Base-by-base conservation (phyloP, 2,113 vertebrate genomes). In the Toxostoma redivivum region DNA sequence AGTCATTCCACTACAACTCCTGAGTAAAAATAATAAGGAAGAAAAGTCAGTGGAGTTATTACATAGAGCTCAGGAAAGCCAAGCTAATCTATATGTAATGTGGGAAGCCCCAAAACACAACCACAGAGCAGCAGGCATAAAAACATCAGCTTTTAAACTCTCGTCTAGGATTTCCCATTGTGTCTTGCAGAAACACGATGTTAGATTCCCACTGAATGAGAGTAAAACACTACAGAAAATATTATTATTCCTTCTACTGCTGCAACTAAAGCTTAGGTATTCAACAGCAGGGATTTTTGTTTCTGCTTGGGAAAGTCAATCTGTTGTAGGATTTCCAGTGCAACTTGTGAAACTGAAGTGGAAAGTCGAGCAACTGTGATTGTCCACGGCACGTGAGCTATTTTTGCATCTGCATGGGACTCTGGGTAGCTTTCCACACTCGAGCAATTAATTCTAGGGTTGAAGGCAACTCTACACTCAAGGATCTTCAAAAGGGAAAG, bases 401-500 rank as follows among this genome's bases (percentile, higher is more conserved):
- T 90, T 93, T 94, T 45, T 86, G 92, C 90, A 93, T 85, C 94
- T 88, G 88, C 89, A 8, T 38, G 80, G 70, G 60, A 90, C 82
- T 95, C 44, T 62, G 90, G 64, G 61, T 94, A 94, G 92, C 86
- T 72, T 94, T 86, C 85, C 82, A 90, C 88, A 95, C 72, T 72
- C 5, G 0, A 90, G 90, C 69, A 95, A 96, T 97, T 96, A 92
- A 97, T 97, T 94, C 88, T 78, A 84, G 85, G 90, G 80, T 67
- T 84, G 94, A 95, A 95, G 86, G 95, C 93, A 93, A 96, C 83
- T 93, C 92, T 95, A 94, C 70, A 94, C 90, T 88, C 7, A 1
- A 93, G 80, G 60, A 93, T 92, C 93, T 95, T 97, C 96, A 96
- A 97, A 97, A 96, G 86, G 40, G 50, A 95, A 95, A 58, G 65